Conservation (phyloP, 2,797 vertebrate species). For the Schizothorax lantsangensis region DNA sequence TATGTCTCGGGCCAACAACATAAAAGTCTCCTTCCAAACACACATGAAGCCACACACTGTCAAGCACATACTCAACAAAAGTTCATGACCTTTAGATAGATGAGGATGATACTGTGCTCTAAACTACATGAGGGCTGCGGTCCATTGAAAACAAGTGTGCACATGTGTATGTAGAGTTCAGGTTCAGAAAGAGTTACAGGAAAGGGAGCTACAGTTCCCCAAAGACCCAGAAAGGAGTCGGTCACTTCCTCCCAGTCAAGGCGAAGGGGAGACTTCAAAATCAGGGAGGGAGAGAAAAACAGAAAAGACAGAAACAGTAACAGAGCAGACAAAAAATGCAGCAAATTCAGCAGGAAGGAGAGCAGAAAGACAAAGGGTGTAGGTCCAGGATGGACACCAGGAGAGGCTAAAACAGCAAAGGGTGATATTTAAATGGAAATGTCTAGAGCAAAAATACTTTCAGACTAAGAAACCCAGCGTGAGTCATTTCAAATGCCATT, state of each 20-base stretch:
- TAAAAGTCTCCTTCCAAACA: slow-evolving; percentile 10
- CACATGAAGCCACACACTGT: background rate
- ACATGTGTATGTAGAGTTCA: slow-evolving; percentile 10
- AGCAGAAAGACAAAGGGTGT: slow-evolving; percentile 13
- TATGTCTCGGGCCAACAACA: background rate
- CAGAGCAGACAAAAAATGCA: background rate
- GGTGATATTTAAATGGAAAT: slow-evolving; percentile 69
- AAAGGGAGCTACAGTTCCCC: slow-evolving; percentile 79
- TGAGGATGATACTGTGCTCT: slow-evolving; percentile 1
- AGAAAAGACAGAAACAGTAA: slow-evolving; percentile 25
- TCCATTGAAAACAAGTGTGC: slow-evolving; percentile 29
- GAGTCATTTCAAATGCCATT: slow-evolving; percentile 64
- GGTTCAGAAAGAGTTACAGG: slow-evolving; percentile 78
- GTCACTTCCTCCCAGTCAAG: slow-evolving; percentile 76
- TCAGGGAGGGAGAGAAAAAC: slow-evolving; percentile 14
- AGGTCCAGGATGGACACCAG: slow-evolving; percentile 20
- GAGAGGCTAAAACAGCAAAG: slow-evolving; percentile 41
- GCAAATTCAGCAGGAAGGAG: background rate
- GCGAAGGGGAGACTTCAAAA: slow-evolving; percentile 20
- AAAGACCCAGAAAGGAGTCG: slow-evolving; percentile 75
- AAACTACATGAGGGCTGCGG: slow-evolving; percentile 46
- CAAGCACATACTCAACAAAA: slow-evolving; percentile 23
- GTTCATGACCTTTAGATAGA: slow-evolving; percentile 5
- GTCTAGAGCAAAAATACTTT: slow-evolving; percentile 59
- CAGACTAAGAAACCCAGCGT: slow-evolving; percentile 59